These are phyloP conservation scores for Selene dorsalis DNA, from an alignment of 2,797 vertebrate genomes.

Conservation along the genomic window DNA sequence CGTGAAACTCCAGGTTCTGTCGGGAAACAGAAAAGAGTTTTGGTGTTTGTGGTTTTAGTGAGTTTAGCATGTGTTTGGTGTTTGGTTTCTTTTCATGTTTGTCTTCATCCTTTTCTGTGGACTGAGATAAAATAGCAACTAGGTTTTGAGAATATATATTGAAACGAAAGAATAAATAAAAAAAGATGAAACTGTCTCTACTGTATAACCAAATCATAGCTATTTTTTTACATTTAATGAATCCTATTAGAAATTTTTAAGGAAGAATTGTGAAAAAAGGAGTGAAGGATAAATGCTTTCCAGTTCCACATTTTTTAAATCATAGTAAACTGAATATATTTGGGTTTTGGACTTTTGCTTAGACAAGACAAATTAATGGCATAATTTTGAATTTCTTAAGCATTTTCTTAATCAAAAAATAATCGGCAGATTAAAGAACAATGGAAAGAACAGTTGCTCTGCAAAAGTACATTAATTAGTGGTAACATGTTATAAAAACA, in stretches of 20 bases:
- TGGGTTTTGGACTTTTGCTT: neutral
- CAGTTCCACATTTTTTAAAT: too few species aligned
- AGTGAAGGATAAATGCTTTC: too few species aligned
- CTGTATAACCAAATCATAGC: too few species aligned
- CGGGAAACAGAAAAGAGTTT: constrained; percentile 19
- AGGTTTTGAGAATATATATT: neutral
- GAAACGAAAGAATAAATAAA: neutral
- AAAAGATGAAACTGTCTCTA: too few species aligned
- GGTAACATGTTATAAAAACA: neutral
- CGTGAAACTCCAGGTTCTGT: constrained; percentile 92
- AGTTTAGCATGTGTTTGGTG: neutral
- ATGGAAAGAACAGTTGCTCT: neutral
- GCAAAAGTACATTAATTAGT: neutral
- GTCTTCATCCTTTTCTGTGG: neutral
- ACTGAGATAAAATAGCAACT: neutral
- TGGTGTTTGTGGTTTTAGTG: neutral
- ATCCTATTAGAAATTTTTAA: neutral
- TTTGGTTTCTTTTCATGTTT: neutral
- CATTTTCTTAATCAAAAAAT: neutral
- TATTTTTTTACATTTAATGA: neutral
- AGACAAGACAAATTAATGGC: neutral
- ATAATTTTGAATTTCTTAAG: neutral
- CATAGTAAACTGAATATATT: neutral
- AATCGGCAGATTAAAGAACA: neutral
- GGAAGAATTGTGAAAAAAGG: too few species aligned